phyloP scores from a whole-genome alignment of 2,797 vertebrate species.

The Hippocampus kuda region DNA sequence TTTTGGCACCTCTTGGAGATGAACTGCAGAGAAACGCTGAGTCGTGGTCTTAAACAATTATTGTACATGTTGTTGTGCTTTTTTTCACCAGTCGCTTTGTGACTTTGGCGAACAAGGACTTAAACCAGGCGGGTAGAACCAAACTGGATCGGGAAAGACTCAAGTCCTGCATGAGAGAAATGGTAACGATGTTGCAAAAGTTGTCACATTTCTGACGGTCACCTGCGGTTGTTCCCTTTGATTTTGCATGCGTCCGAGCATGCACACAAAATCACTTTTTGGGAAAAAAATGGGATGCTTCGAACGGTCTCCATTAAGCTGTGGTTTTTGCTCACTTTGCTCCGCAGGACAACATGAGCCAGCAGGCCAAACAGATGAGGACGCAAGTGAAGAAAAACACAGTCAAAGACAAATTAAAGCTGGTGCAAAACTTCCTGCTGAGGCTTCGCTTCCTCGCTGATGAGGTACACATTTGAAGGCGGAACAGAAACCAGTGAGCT shows the following conservation, averaged over 20 bases:
- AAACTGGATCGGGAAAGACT: slow-evolving; percentile 87
- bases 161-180: slow-evolving; percentile 86
- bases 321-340: background rate
- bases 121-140: slow-evolving; percentile 76
- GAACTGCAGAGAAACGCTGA: too few relatives aligned
- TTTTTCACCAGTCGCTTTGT: slow-evolving; percentile 74
- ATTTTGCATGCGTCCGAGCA: too few relatives aligned
- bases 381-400: slow-evolving; percentile 93
- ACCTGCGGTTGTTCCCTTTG: too few relatives aligned
- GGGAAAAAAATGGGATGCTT: too few relatives aligned
- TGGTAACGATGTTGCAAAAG: slow-evolving; percentile 62
- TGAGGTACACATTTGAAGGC: slow-evolving; percentile 67
- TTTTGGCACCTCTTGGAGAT: too few relatives aligned
- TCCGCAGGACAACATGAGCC: slow-evolving; percentile 83
- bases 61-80: slow-evolving; percentile 6
- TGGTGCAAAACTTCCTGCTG: slow-evolving; percentile 84
- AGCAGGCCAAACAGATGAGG: slow-evolving; percentile 78
- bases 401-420: slow-evolving; percentile 81
- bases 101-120: slow-evolving; percentile 83
- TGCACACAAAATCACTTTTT: too few relatives aligned
- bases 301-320: background rate
- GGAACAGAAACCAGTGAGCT: too few relatives aligned
- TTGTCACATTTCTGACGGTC: background rate
- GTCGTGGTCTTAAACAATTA: background rate
- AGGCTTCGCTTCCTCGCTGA: slow-evolving; percentile 88